Conservation (phyloP, 2,113 vertebrate species). For the Mixornis gularis region DNA sequence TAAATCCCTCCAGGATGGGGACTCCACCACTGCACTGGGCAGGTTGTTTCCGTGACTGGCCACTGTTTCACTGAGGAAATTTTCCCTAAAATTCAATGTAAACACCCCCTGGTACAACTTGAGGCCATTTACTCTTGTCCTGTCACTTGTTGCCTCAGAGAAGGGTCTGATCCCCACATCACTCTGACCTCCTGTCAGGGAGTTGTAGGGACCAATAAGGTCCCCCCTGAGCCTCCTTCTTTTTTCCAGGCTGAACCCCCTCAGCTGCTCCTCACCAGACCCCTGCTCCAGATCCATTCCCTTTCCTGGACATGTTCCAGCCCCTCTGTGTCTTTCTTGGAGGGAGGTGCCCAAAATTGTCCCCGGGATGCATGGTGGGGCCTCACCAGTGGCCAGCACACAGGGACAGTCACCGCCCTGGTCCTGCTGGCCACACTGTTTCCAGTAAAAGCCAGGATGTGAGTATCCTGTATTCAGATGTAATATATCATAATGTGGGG, state of each 20-base stretch:
- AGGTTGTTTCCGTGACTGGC: not conserved
- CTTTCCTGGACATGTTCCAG: not conserved
- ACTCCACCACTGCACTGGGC: not conserved
- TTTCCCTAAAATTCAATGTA: not conserved
- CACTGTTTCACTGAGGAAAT: not conserved
- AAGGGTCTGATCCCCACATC: not conserved
- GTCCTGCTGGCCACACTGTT: not conserved
- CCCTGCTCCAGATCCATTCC: not conserved
- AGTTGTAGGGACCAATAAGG: not conserved
- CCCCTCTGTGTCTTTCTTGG: not conserved
- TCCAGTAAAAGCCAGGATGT: not conserved
- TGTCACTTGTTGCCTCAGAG: not conserved
- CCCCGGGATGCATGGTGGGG: not conserved
- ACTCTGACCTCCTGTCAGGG: not conserved
- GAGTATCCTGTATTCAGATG: not conserved
- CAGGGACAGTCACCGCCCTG: not conserved
- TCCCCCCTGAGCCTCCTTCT: not conserved
- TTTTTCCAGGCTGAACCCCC: not conserved
- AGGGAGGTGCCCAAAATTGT: not conserved
- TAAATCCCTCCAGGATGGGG: not conserved
- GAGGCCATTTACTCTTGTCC: not conserved
- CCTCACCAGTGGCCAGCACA: not conserved
- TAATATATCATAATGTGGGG: not conserved
- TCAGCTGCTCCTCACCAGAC: not conserved
- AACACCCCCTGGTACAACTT: not conserved